Conservation (phyloP, 2,888 invertebrate species). For the Oxycera nigricornis region DNA sequence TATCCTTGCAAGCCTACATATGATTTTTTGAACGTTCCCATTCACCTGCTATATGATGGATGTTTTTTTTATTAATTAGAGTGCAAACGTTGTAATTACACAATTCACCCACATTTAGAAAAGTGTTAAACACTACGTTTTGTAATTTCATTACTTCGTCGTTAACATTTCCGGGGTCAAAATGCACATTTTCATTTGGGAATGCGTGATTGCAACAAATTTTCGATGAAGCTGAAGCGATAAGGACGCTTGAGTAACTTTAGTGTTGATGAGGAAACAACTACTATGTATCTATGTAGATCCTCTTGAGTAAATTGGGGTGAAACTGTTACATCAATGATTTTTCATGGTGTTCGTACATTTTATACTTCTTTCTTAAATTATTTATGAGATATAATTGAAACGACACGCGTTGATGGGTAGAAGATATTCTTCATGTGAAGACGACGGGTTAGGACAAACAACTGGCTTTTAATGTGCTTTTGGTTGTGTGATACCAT, state of each 20-base stretch:
- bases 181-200: background rate
- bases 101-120: background rate
- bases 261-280: background rate
- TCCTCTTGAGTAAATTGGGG: background rate
- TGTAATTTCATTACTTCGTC: background rate
- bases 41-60: no score
- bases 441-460: background rate
- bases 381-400: background rate
- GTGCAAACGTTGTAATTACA: background rate
- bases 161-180: background rate
- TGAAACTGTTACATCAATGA: background rate
- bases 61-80: background rate
- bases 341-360: background rate
- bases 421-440: background rate
- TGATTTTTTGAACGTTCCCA: no score
- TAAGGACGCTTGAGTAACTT: conserved; percentile 26
- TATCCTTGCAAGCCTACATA: no score
- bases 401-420: background rate
- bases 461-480: background rate
- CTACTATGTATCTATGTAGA: background rate
- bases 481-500: background rate
- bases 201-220: conserved; percentile 1
- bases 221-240: conserved; percentile 17
- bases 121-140: conserved; percentile 3
- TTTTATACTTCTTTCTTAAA: background rate